Evolutionary conservation across 2,888 invertebrate genomes (phyloP).

Genomic region (Hipparchia semele): DNA sequence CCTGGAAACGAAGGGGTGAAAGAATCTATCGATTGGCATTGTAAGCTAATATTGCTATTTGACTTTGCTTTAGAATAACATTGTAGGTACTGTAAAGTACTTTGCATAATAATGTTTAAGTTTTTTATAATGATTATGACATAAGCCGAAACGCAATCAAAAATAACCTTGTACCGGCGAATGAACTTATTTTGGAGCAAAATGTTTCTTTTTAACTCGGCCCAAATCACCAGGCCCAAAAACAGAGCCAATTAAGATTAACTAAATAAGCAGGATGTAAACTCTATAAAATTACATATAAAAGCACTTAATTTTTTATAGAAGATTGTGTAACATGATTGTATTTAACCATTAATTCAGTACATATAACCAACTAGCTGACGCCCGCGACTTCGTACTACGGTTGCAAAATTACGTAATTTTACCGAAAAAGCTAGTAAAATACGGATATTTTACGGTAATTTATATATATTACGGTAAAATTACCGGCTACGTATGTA

Average conservation of each 20-base stretch:
- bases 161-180: constrained; percentile 34
- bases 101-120: too few relatives aligned
- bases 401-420: too few relatives aligned
- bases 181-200: constrained; percentile 29
- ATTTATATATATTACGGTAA: too few relatives aligned
- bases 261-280: background rate
- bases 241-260: background rate
- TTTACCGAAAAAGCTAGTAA: too few relatives aligned
- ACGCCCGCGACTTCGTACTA: too few relatives aligned
- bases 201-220: constrained; percentile 20
- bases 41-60: background rate
- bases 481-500: too few relatives aligned
- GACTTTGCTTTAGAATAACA: background rate
- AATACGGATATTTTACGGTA: too few relatives aligned
- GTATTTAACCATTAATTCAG: too few relatives aligned
- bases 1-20: background rate
- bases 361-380: too few relatives aligned
- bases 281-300: background rate
- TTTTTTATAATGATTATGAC: constrained; percentile 1
- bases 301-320: background rate
- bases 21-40: background rate
- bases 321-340: background rate
- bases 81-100: background rate
- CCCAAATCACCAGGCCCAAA: constrained; percentile 11
- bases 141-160: constrained; percentile 30